These are phyloP conservation scores for Eudyptes chrysolophus DNA, from an alignment of 2,113 vertebrate species.

Conservation along the genomic window DNA sequence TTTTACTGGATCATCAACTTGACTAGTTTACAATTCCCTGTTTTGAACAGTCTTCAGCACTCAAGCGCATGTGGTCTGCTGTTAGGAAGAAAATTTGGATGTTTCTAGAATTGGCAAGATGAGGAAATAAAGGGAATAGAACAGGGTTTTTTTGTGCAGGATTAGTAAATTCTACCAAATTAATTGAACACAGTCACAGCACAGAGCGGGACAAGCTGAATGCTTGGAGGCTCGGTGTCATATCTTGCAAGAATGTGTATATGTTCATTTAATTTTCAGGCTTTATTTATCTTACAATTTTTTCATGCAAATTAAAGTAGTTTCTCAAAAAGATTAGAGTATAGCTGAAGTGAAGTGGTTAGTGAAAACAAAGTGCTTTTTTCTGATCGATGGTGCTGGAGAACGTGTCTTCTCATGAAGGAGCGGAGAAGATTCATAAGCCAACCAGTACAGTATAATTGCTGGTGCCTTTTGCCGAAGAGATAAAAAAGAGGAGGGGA, in stretches of 20 bases:
- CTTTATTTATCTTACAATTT: neutral
- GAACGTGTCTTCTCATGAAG: neutral
- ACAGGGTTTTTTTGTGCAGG: neutral
- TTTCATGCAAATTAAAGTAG: neutral
- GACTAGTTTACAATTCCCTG: neutral
- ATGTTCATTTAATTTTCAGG: neutral
- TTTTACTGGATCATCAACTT: neutral
- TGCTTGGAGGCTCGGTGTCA: neutral
- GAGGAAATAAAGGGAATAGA: neutral
- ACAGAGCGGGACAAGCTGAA: neutral
- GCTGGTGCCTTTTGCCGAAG: neutral
- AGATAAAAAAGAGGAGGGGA: neutral
- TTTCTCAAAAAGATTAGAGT: neutral
- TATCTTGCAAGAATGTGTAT: neutral
- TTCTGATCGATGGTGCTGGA: neutral
- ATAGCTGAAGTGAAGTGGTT: neutral
- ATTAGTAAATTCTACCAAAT: neutral
- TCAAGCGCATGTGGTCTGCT: too few species aligned
- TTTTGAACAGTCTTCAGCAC: neutral
- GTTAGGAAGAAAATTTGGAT: neutral
- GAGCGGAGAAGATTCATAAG: neutral
- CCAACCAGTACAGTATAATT: too few species aligned
- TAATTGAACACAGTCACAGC: neutral
- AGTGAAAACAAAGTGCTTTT: neutral
- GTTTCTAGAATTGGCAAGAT: neutral